phyloP scores from a whole-genome alignment of 2,888 invertebrate genomes.

The Pyrochroa serraticornis region DNA sequence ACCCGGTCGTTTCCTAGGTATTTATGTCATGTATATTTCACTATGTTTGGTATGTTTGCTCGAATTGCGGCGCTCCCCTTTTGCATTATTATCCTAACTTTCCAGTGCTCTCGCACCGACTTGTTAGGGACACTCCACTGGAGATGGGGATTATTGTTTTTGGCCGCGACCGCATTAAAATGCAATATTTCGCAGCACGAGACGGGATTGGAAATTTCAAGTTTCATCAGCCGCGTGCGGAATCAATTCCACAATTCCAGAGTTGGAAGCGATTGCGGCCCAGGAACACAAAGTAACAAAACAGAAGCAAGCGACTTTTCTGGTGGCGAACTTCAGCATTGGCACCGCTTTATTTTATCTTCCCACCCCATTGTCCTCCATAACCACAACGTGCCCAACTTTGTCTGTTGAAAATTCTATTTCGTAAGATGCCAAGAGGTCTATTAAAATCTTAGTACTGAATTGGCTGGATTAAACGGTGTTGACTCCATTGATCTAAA shows the following conservation, averaged over 20 bases:
- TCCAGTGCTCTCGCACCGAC: constrained; percentile 19
- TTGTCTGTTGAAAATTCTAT: too few species aligned
- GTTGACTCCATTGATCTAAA: too few species aligned
- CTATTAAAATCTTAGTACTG: too few species aligned
- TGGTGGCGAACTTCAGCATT: too few species aligned
- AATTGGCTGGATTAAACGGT: too few species aligned
- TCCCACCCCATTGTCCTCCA: too few species aligned
- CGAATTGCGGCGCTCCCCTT: constrained; percentile 6
- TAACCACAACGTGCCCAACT: too few species aligned
- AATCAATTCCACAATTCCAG: constrained; percentile 2
- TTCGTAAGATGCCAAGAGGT: too few species aligned
- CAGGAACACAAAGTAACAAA: too few species aligned
- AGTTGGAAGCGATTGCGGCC: background rate
- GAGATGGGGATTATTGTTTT: constrained; percentile 28
- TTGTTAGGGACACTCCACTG: constrained; percentile 17
- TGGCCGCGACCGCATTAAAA: constrained; percentile 16
- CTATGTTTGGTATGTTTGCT: constrained; percentile 22
- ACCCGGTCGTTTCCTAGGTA: constrained; percentile 49
- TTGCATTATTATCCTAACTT: constrained; percentile 20
- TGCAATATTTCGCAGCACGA: constrained; percentile 6
- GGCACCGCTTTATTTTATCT: too few species aligned
- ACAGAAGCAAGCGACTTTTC: too few species aligned
- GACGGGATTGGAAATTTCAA: background rate
- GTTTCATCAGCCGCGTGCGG: background rate
- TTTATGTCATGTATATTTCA: constrained; percentile 47